These are phyloP conservation scores for Leptinotarsa lineolata DNA, from an alignment of 1,140 invertebrate genomes.

Conservation along the genomic window DNA sequence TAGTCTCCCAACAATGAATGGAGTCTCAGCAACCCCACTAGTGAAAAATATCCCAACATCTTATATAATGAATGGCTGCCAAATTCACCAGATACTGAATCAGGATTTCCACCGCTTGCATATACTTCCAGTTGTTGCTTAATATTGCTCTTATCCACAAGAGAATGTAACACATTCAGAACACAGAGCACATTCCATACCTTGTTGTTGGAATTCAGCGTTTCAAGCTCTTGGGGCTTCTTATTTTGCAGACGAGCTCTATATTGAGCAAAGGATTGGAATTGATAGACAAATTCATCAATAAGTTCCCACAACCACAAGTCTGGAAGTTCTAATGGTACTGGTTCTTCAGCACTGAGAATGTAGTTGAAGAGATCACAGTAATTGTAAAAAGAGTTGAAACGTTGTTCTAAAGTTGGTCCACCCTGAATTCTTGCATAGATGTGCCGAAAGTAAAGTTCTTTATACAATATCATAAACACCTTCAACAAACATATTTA, in stretches of 20 bases:
- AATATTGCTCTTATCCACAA: slow-evolving; percentile 98
- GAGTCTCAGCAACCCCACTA: slow-evolving; percentile 91
- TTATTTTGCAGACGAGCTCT: slow-evolving; percentile 86
- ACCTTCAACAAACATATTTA: slow-evolving; percentile 56
- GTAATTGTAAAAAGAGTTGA: slow-evolving; percentile 97
- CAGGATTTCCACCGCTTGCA: slow-evolving; percentile 87
- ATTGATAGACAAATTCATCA: slow-evolving; percentile 96
- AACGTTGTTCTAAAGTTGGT: slow-evolving; percentile 87
- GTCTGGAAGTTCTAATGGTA: slow-evolving; percentile 92
- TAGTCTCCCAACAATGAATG: slow-evolving; percentile 98
- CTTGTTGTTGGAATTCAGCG: slow-evolving; percentile 80
- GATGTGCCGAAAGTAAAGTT: slow-evolving; percentile 96
- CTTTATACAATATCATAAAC: slow-evolving; percentile 96
- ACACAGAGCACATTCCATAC: slow-evolving; percentile 99
- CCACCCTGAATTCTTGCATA: slow-evolving; percentile 87
- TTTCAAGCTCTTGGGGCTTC: slow-evolving; percentile 79
- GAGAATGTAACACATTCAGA: slow-evolving; percentile 95
- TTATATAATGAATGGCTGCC: slow-evolving; percentile 96
- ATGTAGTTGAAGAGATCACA: slow-evolving; percentile 98
- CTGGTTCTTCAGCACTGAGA: slow-evolving; percentile 84
- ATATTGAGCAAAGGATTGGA: slow-evolving; percentile 95
- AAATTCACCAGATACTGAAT: slow-evolving; percentile 96
- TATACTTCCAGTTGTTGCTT: slow-evolving; percentile 94
- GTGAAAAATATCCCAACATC: slow-evolving; percentile 98
- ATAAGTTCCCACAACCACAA: slow-evolving; percentile 99